Base-by-base conservation (phyloP, 2,113 vertebrate genomes). In the Periophthalmodon schlosseri region DNA sequence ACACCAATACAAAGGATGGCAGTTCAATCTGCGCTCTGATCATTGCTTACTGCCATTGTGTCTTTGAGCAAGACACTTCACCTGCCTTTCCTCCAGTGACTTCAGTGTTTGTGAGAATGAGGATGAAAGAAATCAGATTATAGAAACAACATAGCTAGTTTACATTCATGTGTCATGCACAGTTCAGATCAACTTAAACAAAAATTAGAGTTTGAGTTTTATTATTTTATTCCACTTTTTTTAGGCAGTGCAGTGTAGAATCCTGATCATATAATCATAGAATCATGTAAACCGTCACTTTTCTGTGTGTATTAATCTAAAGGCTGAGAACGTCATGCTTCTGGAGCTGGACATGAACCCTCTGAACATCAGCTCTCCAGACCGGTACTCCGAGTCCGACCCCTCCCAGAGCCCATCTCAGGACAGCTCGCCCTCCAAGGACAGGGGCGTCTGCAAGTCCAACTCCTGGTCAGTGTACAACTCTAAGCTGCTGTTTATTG, bases 261-360 rank as follows among this genome's bases (percentile, higher is more conserved):
- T 39, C 36, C 2, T 39, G 5, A 39, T 7, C 36, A 39, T 39
- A 39, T 3, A 39, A 39, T 28, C 28, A 28, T 39, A 39, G 5
- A 39, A 39, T 39, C 36, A 39, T 39, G 39, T 44, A 9, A 44
- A 44, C 39, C 10, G 50, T 7, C 23, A 13, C 15, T 54, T 1
- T 21, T 28, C 2, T 34, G 3, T 56, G 21, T 65, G 50, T 60
- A 12, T 71, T 16, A 28, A 94, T 95, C 12, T 33, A 9, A 74
- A 99, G 97, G 97, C 96, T 58, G 97, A 99, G 89, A 99, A 99
- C 91, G 96, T 98, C 85, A 95, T 98, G 95, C 95, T 98, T 79
- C 82, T 99, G 92, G 97, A 99, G 89, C 87, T 99, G 86, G 97
- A 99, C 80, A 92, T 96, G 85, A 96, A 95, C 76, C 96, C 96